phyloP scores from a whole-genome alignment of 1,140 invertebrate genomes.

The Ceratosolen fusciceps region DNA sequence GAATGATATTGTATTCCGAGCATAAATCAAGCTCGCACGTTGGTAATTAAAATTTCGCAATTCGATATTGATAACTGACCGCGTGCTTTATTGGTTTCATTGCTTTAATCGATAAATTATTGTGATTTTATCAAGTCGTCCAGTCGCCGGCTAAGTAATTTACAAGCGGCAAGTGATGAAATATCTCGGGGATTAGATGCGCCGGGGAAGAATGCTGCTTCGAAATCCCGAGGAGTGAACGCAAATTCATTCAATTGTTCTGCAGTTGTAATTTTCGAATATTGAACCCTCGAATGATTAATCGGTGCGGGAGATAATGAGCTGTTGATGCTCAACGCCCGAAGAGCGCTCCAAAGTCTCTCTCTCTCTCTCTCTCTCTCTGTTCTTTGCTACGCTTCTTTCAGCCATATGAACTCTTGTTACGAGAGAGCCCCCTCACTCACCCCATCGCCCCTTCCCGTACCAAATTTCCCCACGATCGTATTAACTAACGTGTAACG shows the following conservation, averaged over 20 bases:
- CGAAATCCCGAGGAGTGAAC: no score
- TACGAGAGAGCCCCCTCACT: background rate
- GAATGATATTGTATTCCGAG: background rate
- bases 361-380: conserved; percentile 6
- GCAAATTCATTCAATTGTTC: background rate
- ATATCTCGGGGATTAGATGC: no score
- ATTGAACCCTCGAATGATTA: background rate
- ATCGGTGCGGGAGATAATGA: background rate
- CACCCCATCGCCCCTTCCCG: background rate
- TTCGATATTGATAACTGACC: background rate
- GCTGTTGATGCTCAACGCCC: conserved; percentile 3
- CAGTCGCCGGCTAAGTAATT: no score
- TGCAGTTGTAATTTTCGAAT: conserved; percentile 4
- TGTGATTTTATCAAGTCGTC: background rate
- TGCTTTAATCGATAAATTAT: background rate
- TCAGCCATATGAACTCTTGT: background rate
- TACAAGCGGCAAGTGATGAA: no score
- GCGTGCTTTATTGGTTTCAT: background rate
- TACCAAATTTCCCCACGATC: background rate
- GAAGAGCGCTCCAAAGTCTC: background rate
- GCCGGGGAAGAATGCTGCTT: no score
- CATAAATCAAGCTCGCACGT: background rate
- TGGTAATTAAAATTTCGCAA: background rate
- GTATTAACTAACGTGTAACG: no score
- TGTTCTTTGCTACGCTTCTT: background rate